These are phyloP conservation scores for Ciconia stormi DNA, from an alignment of 2,113 vertebrate species.

Conservation along the genomic window DNA sequence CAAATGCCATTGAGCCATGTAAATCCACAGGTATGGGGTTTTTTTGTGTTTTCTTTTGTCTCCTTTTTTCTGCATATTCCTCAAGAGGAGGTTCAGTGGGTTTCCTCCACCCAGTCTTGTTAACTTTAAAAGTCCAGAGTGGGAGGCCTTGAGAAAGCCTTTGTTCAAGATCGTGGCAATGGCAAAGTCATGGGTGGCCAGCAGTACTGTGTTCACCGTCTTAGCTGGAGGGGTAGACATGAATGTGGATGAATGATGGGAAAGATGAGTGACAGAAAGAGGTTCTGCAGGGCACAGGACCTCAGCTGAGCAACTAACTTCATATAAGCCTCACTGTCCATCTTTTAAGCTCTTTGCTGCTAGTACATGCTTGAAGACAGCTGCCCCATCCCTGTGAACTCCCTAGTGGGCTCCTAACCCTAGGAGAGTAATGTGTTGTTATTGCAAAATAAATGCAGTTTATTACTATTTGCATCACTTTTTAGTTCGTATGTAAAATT, in stretches of 20 bases:
- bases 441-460: neutral
- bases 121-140: neutral
- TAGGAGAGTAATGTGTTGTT: neutral
- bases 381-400: neutral
- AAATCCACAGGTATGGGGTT: rapidly evolving
- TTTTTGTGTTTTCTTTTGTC: neutral
- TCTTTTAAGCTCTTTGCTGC: neutral
- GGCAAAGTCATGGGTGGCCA: neutral
- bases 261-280: neutral
- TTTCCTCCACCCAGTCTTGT: neutral
- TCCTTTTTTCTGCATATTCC: neutral
- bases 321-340: neutral
- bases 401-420: neutral
- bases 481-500: neutral
- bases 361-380: neutral
- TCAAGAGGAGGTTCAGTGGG: neutral
- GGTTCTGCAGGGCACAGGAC: neutral
- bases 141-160: neutral
- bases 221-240: neutral
- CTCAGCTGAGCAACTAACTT: neutral
- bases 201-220: neutral
- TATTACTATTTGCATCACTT: neutral
- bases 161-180: neutral
- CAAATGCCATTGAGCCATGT: neutral
- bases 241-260: neutral